Conservation (phyloP, 2,797 vertebrate species). For the Danionella dracula region DNA sequence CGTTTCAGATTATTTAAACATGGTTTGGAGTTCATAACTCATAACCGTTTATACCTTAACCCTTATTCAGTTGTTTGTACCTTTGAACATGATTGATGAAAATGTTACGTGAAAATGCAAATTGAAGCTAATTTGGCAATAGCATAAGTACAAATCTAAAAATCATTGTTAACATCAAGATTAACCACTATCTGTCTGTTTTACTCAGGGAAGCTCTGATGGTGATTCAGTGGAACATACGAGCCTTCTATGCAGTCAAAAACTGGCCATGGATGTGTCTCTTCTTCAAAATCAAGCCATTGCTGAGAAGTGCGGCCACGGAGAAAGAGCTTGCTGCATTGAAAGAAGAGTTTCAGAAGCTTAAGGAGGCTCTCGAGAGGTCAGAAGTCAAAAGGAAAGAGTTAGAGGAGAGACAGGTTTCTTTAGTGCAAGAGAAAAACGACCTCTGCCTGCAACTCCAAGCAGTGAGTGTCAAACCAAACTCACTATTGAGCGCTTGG, state of each 20-base stretch:
- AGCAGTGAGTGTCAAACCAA: constrained; percentile 68
- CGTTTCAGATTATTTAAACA: no score
- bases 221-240: constrained; percentile 88
- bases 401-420: constrained; percentile 83
- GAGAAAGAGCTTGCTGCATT: constrained; percentile 77
- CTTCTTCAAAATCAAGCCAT: constrained; percentile 79
- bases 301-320: constrained; percentile 85
- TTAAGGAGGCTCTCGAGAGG: constrained; percentile 67
- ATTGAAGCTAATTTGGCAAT: no score
- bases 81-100: no score
- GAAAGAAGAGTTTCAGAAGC: constrained; percentile 65
- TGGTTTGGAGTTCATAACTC: no score
- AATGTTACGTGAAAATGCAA: no score
- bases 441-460: constrained; percentile 86
- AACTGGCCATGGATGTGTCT: constrained; percentile 85
- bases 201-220: constrained; percentile 64
- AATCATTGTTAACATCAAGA: no score
- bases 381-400: constrained; percentile 81
- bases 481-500: no score
- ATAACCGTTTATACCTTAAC: no score
- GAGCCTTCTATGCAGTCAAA: constrained; percentile 84
- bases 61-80: no score
- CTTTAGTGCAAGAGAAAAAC: constrained; percentile 79
- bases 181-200: constrained; percentile 42
- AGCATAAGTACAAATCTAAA: no score